Conservation (phyloP, 92 coral and sea anemone genomes). For the Micromussa lordhowensis region DNA sequence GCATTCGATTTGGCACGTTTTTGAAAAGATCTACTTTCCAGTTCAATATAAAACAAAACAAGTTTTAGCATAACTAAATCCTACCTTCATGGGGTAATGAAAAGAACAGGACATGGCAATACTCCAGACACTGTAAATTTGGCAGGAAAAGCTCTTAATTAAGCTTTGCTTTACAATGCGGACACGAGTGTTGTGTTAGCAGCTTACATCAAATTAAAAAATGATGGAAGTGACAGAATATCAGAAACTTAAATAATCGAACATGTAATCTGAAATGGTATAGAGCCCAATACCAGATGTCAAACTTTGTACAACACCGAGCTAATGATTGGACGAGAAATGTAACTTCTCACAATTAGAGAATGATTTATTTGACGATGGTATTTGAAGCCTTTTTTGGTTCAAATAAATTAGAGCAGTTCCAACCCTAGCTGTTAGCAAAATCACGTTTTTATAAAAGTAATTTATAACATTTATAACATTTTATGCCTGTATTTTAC, state of each 20-base stretch:
- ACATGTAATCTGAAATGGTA: neutral
- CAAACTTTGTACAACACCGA: neutral
- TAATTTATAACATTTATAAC: too few species aligned
- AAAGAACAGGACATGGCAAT: neutral
- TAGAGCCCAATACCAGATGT: neutral
- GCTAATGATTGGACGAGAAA: neutral
- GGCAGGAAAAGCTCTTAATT: neutral
- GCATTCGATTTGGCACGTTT: neutral
- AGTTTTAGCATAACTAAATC: neutral
- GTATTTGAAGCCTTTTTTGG: neutral
- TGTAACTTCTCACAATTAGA: neutral
- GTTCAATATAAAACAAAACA: neutral
- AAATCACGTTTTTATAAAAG: neutral
- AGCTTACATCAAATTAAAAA: neutral
- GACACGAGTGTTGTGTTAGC: neutral
- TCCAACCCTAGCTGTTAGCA: neutral
- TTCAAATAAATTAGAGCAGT: neutral
- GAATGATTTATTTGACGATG: constrained; percentile 1
- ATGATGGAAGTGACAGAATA: neutral
- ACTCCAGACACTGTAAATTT: neutral
- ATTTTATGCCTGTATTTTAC: too few species aligned
- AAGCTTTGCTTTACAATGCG: neutral
- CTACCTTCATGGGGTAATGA: neutral
- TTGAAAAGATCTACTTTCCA: neutral
- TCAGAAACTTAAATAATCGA: neutral